phyloP scores from a whole-genome alignment of 2,888 invertebrate species.

The Phytoseiulus persimilis region DNA sequence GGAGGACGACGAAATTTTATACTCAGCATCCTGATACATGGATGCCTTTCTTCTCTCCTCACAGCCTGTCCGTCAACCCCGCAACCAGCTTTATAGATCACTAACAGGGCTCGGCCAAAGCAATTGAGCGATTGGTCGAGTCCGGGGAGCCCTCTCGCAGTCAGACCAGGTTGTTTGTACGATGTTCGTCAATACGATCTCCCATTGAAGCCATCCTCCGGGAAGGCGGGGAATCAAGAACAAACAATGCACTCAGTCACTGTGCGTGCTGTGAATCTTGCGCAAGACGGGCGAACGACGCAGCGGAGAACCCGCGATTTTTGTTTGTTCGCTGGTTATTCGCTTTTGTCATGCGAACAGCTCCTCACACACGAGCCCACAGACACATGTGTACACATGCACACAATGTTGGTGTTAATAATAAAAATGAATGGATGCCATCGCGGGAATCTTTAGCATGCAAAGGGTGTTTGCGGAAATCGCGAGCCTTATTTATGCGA shows the following conservation, averaged over 20 bases:
- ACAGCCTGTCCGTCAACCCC: not conserved
- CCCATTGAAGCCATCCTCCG: not conserved
- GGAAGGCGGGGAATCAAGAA: not conserved
- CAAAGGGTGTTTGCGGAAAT: not conserved
- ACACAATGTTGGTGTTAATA: not conserved
- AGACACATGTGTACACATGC: not conserved
- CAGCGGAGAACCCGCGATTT: not conserved
- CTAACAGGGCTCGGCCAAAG: not conserved
- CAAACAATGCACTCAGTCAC: not conserved
- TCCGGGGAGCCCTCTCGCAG: not conserved
- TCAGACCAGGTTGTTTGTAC: not conserved
- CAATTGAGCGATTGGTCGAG: not conserved
- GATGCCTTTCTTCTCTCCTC: not conserved
- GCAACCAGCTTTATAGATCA: not conserved
- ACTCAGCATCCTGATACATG: not conserved
- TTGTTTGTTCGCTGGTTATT: not conserved
- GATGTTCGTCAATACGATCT: not conserved
- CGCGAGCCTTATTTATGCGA: not conserved
- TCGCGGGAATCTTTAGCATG: not conserved
- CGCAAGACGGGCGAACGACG: not conserved
- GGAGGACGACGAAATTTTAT: not conserved
- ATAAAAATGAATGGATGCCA: not conserved
- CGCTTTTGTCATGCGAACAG: not conserved
- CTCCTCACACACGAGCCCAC: not conserved
- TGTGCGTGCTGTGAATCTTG: not conserved